phyloP scores from a whole-genome alignment of 2,888 invertebrate species.

The Zygaena filipendulae region DNA sequence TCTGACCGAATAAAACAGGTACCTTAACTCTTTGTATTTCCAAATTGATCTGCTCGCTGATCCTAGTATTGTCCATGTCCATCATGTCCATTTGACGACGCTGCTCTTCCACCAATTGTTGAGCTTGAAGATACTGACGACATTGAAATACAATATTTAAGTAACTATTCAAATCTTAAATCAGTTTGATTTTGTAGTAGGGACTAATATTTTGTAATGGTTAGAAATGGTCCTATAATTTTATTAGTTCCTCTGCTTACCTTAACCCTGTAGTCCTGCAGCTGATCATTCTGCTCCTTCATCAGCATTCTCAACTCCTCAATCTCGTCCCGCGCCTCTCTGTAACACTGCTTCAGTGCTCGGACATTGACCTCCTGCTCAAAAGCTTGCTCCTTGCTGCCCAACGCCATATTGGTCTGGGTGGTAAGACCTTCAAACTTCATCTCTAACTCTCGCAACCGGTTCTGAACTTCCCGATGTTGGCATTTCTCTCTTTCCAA shows the following conservation, averaged over 20 bases:
- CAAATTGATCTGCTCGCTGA: conserved; percentile 76
- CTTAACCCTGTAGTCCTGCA: conserved; percentile 77
- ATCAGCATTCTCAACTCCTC: conserved; percentile 71
- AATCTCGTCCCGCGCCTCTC: conserved; percentile 63
- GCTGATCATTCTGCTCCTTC: conserved; percentile 73
- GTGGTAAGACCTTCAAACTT: conserved; percentile 33
- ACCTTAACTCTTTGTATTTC: conserved; percentile 77
- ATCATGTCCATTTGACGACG: conserved; percentile 74
- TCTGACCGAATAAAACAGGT: too few species aligned
- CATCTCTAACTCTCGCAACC: conserved; percentile 49
- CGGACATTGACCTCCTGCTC: conserved; percentile 63
- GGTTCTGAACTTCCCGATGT: conserved; percentile 57
- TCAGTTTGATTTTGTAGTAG: too few species aligned
- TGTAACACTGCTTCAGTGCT: conserved; percentile 65
- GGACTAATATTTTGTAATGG: neutral
- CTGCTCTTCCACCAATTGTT: conserved; percentile 77
- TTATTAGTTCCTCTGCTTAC: too few species aligned
- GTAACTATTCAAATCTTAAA: too few species aligned
- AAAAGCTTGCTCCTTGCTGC: conserved; percentile 71
- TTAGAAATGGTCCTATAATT: neutral
- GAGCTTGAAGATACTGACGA: conserved; percentile 71
- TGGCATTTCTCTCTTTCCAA: conserved; percentile 70
- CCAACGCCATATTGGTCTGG: conserved; percentile 51
- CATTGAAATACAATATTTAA: too few species aligned
- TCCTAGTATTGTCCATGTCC: conserved; percentile 77